Base-by-base conservation (phyloP, 2,888 invertebrate genomes). In the Fragum fragum region DNA sequence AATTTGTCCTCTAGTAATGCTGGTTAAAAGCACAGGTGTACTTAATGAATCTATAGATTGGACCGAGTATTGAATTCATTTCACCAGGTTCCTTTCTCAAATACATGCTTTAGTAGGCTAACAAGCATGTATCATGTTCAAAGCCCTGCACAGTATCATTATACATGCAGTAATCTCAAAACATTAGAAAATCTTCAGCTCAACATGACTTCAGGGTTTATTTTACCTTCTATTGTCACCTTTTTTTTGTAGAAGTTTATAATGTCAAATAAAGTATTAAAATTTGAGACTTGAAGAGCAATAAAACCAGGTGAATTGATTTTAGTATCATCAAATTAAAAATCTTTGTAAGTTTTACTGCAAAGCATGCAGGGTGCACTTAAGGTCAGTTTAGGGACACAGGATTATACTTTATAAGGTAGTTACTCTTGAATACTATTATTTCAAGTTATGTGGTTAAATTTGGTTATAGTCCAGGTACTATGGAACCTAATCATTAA, bases 41-140 rank as follows among this genome's bases (percentile, higher is more conserved):
- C n/a, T n/a, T n/a, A n/a, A n/a, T n/a, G n/a, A n/a, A n/a, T n/a
- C n/a, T n/a, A 36, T 9, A 36, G 5, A 36, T 36, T 36, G 32
- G 32, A 36, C 32, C 32, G 32, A 6, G 32, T 36, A 36, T 36
- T 36, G 32, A 6, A 6, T 36, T 36, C 3, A 36, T 3, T 36
- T 36, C 32, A 36, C n/a, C n/a, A n/a, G n/a, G n/a, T n/a, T n/a
- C n/a, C n/a, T n/a, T n/a, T n/a, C n/a, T n/a, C n/a, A n/a, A n/a
- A n/a, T n/a, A n/a, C n/a, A n/a, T n/a, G n/a, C 32, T 36, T 47
- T 47, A 14, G 14, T 47, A 16, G 47, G 2, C 47, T 47, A 47
- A 47, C 47, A 47, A 47, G 47, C 47, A 47, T 18, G 47, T 14
- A 47, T 47, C 57, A 53, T 11, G 53, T 61, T 61, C 29, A 61